phyloP scores from a whole-genome alignment of 2,113 vertebrate species.

The Vulpes lagopus region DNA sequence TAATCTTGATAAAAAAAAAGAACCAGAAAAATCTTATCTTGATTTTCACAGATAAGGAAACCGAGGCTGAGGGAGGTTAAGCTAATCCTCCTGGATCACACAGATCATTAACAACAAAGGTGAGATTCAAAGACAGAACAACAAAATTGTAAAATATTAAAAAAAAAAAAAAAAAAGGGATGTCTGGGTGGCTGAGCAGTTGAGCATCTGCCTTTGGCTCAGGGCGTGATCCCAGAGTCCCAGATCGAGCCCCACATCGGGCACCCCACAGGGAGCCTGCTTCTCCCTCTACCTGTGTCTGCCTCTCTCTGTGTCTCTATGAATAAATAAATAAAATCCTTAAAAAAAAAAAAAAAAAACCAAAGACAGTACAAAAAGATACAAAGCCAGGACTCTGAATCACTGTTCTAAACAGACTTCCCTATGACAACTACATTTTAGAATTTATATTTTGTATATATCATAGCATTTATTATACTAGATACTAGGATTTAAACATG shows the following conservation, averaged over 20 bases:
- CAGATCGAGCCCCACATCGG: too few species aligned
- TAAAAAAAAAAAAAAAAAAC: too few species aligned
- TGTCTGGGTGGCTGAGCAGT: too few species aligned
- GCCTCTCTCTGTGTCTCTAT: too few species aligned
- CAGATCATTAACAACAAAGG: not conserved
- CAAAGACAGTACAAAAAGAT: not conserved
- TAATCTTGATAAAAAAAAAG: slow-evolving; percentile 41
- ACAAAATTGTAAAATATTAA: too few species aligned
- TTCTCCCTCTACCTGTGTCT: too few species aligned
- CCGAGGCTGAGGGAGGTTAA: not conserved
- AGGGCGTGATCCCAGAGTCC: too few species aligned
- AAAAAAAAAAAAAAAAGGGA: too few species aligned
- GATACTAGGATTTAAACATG: not conserved
- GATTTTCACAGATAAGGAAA: not conserved
- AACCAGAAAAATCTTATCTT: not conserved
- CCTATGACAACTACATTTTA: not conserved
- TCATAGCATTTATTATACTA: not conserved
- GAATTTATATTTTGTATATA: not conserved
- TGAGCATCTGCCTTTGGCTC: too few species aligned
- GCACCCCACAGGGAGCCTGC: too few species aligned
- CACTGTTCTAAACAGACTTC: not conserved
- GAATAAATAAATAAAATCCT: too few species aligned
- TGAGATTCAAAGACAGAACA: not conserved
- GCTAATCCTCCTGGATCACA: not conserved
- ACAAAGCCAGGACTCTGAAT: not conserved